Evolutionary conservation across 2,113 vertebrate species (phyloP).

Genomic region (Ariopsis seemanni): DNA sequence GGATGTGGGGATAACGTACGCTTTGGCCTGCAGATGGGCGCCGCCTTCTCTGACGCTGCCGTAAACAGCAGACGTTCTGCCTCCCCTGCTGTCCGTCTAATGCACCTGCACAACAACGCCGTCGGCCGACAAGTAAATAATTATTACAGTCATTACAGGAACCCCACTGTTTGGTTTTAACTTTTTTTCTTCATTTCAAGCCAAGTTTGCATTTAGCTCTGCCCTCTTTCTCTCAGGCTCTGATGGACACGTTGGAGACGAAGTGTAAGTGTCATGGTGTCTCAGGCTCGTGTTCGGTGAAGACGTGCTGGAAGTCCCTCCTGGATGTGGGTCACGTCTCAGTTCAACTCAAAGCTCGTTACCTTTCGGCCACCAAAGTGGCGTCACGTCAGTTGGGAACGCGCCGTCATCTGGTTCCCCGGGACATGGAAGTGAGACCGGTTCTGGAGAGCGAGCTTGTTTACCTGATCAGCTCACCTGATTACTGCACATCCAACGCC

Average conservation of each 20-base stretch:
- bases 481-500: slow-evolving; percentile 69
- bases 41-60: slow-evolving; percentile 71
- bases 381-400: slow-evolving; percentile 67
- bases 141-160: not conserved
- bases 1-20: slow-evolving; percentile 77
- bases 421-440: slow-evolving; percentile 66
- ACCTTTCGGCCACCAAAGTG: slow-evolving; percentile 74
- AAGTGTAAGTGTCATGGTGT: slow-evolving; percentile 79
- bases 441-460: slow-evolving; percentile 71
- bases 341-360: slow-evolving; percentile 74
- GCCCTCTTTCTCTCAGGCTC: slow-evolving; percentile 57
- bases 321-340: slow-evolving; percentile 66
- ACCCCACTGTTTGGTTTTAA: not conserved
- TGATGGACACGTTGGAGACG: slow-evolving; percentile 72
- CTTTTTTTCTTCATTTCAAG: not conserved
- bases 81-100: slow-evolving; percentile 57
- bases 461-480: slow-evolving; percentile 72
- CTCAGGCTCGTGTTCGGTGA: slow-evolving; percentile 78
- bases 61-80: slow-evolving; percentile 62
- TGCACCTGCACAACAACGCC: slow-evolving; percentile 74
- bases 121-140: slow-evolving; percentile 69
- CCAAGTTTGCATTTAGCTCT: not conserved
- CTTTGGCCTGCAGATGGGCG: slow-evolving; percentile 75
- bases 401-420: slow-evolving; percentile 71
- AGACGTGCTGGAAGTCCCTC: slow-evolving; percentile 79